phyloP scores from a whole-genome alignment of 2,113 vertebrate species.

The Oxyruncus cristatus region DNA sequence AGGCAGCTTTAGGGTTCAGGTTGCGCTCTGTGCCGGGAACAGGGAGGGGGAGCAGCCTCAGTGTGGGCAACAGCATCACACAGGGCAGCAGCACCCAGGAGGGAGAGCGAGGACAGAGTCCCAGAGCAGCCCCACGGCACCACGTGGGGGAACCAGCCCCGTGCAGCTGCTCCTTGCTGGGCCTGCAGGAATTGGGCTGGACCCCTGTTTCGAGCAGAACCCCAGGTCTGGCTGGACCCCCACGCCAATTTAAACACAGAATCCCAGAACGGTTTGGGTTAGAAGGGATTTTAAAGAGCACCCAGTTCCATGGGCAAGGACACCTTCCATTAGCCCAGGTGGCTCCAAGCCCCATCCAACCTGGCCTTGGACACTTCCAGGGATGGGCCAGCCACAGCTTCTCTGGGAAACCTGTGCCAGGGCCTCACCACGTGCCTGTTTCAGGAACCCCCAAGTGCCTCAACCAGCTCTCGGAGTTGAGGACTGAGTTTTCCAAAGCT shows the following conservation, averaged over 20 bases:
- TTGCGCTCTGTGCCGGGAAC: conserved; percentile 85
- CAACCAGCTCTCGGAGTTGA: neutral
- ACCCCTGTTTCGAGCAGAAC: neutral
- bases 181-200: neutral
- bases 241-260: neutral
- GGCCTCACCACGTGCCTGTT: neutral
- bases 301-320: neutral
- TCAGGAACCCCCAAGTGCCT: neutral
- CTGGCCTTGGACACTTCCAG: neutral
- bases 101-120: neutral
- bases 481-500: neutral
- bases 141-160: neutral
- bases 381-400: neutral
- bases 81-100: neutral
- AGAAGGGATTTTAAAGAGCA: neutral
- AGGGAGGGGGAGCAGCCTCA: conserved; percentile 7
- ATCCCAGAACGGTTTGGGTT: neutral
- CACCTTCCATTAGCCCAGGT: neutral
- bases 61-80: neutral
- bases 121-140: neutral
- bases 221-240: neutral
- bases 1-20: conserved; percentile 97
- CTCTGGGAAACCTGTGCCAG: neutral
- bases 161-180: neutral
- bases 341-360: fast-evolving